Base-by-base conservation (phyloP, 1,140 invertebrate genomes). In the Artemia franciscana region DNA sequence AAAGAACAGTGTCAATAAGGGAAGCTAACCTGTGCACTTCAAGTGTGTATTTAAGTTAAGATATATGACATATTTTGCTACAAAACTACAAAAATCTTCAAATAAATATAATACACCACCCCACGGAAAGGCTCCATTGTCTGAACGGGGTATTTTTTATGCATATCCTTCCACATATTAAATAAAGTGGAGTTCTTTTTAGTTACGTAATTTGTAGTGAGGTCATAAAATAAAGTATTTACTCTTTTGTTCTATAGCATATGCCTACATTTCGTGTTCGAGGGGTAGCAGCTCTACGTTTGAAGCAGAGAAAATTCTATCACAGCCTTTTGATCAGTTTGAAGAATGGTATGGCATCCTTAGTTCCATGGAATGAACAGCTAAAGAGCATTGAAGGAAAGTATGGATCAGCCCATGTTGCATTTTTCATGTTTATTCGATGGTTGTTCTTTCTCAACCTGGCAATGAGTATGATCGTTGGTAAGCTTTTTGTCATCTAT, bases 371-470 rank as follows among this genome's bases (percentile, higher is more conserved):
- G 85, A 79, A 78, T 30, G 72, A 75, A 4, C 80, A 82, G 62
- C 72, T 87, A 59, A 79, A 82, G 66, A 79, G 80, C 58, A 85
- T 88, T 62, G 84, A 86, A 69, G 85, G 85, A 24, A 82, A 84
- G 67, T 86, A 84, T 69, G 86, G 86, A 27, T 69, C 70, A 27
- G 82, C 84, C 0, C 3, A 51, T 51, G 12, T 12, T 15, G 80
- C 85, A 0, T 87, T 84, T 69, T 89, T 90, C 69, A 73, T 84
- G 3, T 86, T 88, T 67, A 77, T 88, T 56, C 81, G 86, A 67
- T 88, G 85, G 84, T 74, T 88, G 5, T 75, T 88, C 63, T 80
- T 84, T 69, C 73, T 89, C 24, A 88, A 89, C 71, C 63, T 86
- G 5, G 67, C 75, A 21, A 78, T 85, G 63, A 84, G 83, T 26